Evolutionary conservation across 2,797 vertebrate genomes (phyloP), one percentile per base, ranked within the genome.

Genomic region (Sebastes matsubarae): DNA sequence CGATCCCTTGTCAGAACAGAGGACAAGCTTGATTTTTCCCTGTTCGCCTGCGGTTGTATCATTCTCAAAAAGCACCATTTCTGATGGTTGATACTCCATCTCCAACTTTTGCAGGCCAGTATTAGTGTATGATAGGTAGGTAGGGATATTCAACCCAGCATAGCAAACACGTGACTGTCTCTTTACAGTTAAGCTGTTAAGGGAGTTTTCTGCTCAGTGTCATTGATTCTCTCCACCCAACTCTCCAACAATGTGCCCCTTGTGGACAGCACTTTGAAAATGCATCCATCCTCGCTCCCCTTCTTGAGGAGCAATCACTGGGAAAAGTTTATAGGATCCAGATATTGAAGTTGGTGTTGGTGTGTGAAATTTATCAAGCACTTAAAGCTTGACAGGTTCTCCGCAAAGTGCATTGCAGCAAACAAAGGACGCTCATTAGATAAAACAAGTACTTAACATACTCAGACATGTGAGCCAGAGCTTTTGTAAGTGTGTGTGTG

Each of bases 111-210:
- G 4, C 50, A 63, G 64, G 6, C 25, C n/a, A 13, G 9, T 58
- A 61, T 66, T 14, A 63, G 4, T n/a, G 16, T 57, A 18, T 10
- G 36, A 25, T 5, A 50, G 10, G 18, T n/a, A 6, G 18, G 12
- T 22, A 32, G 6, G 27, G 18, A 46, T 42, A 63, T 42, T 36
- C n/a, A 32, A 50, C n/a, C 7, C n/a, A 18, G 8, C 27, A 8
- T 24, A 34, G 52, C 32, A 52, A 72, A 73, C 16, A 68, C 24
- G 30, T 3, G 8, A 36, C 58, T 80, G 67, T 52, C 52, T 27
- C 68, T 78, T 78, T 46, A 82, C 61, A 75, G 68, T 59, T 72
- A 16, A 82, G 68, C 71, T 68, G 75, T 65, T 65, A 6, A 36
- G 42, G 54, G 61, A 27, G 36, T 79, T 77, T 69, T 76, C 34